These are phyloP conservation scores for Pristionchus maxplancki DNA, from an alignment of 2,888 invertebrate genomes.

Conservation along the genomic window DNA sequence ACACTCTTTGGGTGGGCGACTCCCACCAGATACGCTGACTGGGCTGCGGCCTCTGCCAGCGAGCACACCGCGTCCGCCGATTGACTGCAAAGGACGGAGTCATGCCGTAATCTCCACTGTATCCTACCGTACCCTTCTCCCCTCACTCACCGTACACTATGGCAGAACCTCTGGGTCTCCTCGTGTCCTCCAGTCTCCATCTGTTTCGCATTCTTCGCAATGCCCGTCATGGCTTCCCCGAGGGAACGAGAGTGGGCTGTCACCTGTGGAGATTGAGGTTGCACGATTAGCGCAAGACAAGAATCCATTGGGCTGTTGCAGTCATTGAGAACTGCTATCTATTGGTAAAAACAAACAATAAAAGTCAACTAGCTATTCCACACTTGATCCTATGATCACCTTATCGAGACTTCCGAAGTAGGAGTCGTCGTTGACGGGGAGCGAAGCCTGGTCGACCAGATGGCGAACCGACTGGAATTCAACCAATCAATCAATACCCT, in stretches of 20 bases:
- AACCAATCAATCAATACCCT: neutral
- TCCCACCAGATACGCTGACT: constrained; percentile 93
- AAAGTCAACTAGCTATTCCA: too few species aligned
- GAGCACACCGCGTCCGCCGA: constrained; percentile 92
- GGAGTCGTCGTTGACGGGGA: constrained; percentile 90
- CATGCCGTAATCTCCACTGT: constrained; percentile 2
- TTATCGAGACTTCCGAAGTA: constrained; percentile 64
- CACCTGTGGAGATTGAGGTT: constrained; percentile 79
- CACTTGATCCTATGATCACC: constrained; percentile 2
- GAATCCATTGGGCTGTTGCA: too few species aligned
- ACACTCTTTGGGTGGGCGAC: constrained; percentile 92
- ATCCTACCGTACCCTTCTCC: constrained; percentile 29
- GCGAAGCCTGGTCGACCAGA: constrained; percentile 88
- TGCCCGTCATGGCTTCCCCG: constrained; percentile 89
- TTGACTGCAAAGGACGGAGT: constrained; percentile 80
- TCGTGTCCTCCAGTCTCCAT: constrained; percentile 85
- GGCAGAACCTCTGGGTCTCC: constrained; percentile 89
- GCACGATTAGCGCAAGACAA: too few species aligned
- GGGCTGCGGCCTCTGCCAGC: constrained; percentile 92
- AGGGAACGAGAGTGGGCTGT: constrained; percentile 88
- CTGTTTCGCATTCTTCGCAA: constrained; percentile 92
- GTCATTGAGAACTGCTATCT: too few species aligned
- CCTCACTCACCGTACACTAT: constrained; percentile 82
- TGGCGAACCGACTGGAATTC: constrained; percentile 84
- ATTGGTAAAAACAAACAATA: too few species aligned